Percentiles rank a stretch among this genome's conserved stretches.
These are phyloP conservation scores for Macquaria australasica DNA, from an alignment of 2,113 vertebrate species.

Conservation along the genomic window DNA sequence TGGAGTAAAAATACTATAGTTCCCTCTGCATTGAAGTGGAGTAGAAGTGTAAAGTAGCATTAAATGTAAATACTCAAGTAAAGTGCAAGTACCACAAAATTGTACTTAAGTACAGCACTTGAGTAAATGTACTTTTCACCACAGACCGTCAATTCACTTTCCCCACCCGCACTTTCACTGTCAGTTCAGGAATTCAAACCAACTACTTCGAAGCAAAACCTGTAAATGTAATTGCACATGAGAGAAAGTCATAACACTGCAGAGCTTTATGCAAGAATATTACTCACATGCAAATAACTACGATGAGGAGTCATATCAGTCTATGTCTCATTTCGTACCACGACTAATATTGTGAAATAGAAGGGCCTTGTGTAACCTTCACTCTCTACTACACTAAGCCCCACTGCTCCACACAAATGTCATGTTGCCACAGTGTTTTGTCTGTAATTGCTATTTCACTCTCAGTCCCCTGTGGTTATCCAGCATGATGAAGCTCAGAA, in stretches of 20 bases:
- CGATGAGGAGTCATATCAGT: constrained; percentile 42
- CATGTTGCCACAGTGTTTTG: constrained; percentile 42
- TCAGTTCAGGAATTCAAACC: constrained; percentile 24
- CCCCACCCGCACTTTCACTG: constrained; percentile 29
- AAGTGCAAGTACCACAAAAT: not conserved
- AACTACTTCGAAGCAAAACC: constrained; percentile 19
- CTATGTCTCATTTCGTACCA: constrained; percentile 37
- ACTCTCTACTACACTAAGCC: constrained; percentile 8
- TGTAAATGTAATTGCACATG: not conserved
- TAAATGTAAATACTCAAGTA: not conserved
- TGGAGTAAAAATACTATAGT: not conserved
- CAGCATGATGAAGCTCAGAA: constrained; percentile 33
- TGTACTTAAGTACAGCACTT: not conserved
- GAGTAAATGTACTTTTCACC: not conserved
- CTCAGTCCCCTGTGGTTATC: constrained; percentile 49
- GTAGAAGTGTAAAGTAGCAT: not conserved
- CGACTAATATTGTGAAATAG: constrained; percentile 36
- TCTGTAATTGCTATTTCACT: constrained; percentile 63
- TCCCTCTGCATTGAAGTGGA: not conserved
- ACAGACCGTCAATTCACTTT: not conserved
- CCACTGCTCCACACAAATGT: constrained; percentile 45
- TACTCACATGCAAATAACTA: constrained; percentile 37
- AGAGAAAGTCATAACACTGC: constrained; percentile 24
- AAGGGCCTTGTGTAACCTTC: constrained; percentile 26
- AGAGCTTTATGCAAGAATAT: constrained; percentile 16